phyloP scores from a whole-genome alignment of 2,113 vertebrate species.

The Scartelaos histophorus region DNA sequence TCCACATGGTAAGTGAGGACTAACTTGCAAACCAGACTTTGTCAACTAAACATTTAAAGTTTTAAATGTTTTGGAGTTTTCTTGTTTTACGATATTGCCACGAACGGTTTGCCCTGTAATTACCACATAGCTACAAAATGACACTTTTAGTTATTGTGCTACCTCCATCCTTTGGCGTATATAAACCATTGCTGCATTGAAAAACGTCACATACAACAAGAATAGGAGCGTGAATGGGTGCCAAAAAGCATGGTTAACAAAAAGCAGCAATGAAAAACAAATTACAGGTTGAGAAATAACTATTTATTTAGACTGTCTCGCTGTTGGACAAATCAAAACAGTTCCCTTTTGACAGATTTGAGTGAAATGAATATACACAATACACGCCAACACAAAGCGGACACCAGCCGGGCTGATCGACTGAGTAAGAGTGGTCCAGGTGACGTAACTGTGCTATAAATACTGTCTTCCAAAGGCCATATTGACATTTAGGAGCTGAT shows the following conservation, averaged over 20 bases:
- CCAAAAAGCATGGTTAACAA: neutral
- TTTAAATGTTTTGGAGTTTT: too few relatives aligned
- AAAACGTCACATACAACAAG: neutral
- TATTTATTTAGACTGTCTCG: too few relatives aligned
- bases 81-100: too few relatives aligned
- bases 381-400: neutral
- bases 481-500: conserved; percentile 67
- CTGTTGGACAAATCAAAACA: neutral
- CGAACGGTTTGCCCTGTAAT: too few relatives aligned
- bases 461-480: conserved; percentile 61
- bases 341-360: neutral
- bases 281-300: neutral
- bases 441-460: conserved; percentile 56
- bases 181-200: neutral
- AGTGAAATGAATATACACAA: neutral
- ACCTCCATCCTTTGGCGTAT: neutral
- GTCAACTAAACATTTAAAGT: too few relatives aligned
- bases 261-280: neutral
- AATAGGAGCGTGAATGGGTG: neutral
- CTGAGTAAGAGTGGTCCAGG: conserved; percentile 24
- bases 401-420: conserved; percentile 16
- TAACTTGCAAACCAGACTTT: too few relatives aligned
- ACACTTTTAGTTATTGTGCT: neutral
- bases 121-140: neutral
- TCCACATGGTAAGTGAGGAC: too few relatives aligned